These are phyloP conservation scores for Lagorchestes hirsutus DNA, from an alignment of 2,797 vertebrate species.

Conservation along the genomic window DNA sequence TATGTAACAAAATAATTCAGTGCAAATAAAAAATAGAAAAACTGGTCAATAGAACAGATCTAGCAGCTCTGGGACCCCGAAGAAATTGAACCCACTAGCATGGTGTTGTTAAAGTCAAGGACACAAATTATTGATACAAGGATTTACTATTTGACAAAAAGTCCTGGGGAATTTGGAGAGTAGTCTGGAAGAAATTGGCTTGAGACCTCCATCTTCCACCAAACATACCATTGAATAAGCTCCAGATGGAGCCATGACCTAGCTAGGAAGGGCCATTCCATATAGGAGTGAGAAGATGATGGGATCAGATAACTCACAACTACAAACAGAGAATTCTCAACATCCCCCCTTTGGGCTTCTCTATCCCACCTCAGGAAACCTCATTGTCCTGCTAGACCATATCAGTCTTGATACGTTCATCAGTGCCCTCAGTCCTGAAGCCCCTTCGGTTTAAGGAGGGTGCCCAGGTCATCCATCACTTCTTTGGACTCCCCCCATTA, in stretches of 20 bases:
- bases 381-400: not conserved
- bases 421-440: not conserved
- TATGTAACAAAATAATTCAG: not conserved
- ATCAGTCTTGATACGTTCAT: too few species aligned
- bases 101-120: not conserved
- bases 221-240: not conserved
- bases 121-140: not conserved
- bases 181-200: not conserved
- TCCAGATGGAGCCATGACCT: not conserved
- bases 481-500: too few species aligned
- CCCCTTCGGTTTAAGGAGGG: not conserved
- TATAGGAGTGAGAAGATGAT: not conserved
- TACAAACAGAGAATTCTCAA: not conserved
- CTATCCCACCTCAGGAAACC: not conserved
- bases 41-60: not conserved
- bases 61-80: not conserved
- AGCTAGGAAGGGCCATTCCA: not conserved
- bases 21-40: not conserved
- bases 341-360: not conserved
- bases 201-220: not conserved
- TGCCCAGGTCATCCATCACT: not conserved
- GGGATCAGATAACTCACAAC: not conserved
- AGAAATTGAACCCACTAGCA: not conserved
- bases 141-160: not conserved
- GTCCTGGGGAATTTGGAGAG: not conserved